These are phyloP conservation scores for Somateria mollissima DNA, from an alignment of 2,797 vertebrate genomes.

Conservation along the genomic window DNA sequence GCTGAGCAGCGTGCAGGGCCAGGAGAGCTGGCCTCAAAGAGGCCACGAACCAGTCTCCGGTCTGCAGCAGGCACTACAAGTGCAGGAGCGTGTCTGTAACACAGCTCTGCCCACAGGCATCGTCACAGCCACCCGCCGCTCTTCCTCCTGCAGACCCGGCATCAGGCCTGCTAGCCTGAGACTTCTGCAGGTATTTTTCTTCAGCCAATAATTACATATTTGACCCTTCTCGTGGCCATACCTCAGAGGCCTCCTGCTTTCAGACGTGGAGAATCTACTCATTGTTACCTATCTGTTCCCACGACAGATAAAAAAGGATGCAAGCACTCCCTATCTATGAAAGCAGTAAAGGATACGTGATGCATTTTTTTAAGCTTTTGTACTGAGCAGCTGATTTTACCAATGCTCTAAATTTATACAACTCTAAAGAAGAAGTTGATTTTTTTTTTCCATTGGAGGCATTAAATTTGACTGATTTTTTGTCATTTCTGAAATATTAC, in stretches of 20 bases:
- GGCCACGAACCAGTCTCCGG: neutral
- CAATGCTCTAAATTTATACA: neutral
- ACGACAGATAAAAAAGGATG: neutral
- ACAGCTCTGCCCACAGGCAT: neutral
- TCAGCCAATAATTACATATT: neutral
- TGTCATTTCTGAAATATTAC: neutral
- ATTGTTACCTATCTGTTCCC: neutral
- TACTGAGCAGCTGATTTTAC: constrained; percentile 1
- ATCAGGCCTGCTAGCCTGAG: neutral
- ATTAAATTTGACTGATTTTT: neutral
- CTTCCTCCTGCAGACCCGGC: neutral
- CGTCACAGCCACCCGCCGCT: fast-evolving
- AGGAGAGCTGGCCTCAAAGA: neutral
- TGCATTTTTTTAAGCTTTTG: neutral
- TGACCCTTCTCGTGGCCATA: neutral
- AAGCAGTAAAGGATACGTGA: neutral
- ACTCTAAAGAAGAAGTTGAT: neutral
- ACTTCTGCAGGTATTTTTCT: neutral
- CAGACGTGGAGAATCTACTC: neutral
- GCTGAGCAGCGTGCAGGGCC: fast-evolving
- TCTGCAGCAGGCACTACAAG: neutral
- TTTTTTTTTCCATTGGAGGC: neutral
- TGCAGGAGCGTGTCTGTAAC: neutral
- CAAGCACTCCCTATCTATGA: neutral
- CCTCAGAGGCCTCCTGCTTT: neutral